Base-by-base conservation (phyloP, 92 coral and sea anemone genomes). In the Siderastrea siderea region DNA sequence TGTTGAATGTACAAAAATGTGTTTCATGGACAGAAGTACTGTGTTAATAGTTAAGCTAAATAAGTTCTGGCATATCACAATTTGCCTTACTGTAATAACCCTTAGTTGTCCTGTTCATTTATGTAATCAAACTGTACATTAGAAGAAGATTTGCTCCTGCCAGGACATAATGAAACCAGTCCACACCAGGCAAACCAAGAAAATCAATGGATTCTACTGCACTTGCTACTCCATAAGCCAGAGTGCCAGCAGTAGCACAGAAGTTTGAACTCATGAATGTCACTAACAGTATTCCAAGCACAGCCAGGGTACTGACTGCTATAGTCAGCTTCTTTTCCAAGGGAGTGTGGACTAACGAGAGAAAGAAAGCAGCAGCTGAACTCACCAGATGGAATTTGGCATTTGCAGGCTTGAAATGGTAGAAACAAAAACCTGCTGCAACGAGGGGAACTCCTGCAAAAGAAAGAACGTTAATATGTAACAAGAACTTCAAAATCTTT, bases 91-190 rank as follows among this genome's bases (percentile, higher is more conserved):
- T 26, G 38, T 26, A 26, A 26, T 26, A 26, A 26, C 38, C 38
- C 38, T 26, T 26, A 26, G 38, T 26, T 46, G 19, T 17, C 3
- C 44, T 10, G 6, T 3, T 6, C 13, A 43, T 45, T 68, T 77
- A 88, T 9, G 12, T 83, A 59, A 68, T 57, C 67, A 93, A 89
- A 13, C 93, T 95, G 83, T 79, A 65, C 92, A 86, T 84, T 4
- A 93, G 74, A 11, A 95, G 90, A 17, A 94, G 68, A 89, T 94
- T 95, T 61, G 92, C 99, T 13, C 85, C 91, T 60, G 91, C 90
- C 17, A 98, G 82, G 71, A 85, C 68, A 70, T 95, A 98, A 79
- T 98, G 99, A 80, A 98, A 98, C 93, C 96, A 87, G 92, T 98
- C 98, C 4, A 98, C 93, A 77, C 99, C 99, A 19, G 93, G 90